Conservation (phyloP, 2,797 vertebrate species). For the Cirrhinus molitorella region DNA sequence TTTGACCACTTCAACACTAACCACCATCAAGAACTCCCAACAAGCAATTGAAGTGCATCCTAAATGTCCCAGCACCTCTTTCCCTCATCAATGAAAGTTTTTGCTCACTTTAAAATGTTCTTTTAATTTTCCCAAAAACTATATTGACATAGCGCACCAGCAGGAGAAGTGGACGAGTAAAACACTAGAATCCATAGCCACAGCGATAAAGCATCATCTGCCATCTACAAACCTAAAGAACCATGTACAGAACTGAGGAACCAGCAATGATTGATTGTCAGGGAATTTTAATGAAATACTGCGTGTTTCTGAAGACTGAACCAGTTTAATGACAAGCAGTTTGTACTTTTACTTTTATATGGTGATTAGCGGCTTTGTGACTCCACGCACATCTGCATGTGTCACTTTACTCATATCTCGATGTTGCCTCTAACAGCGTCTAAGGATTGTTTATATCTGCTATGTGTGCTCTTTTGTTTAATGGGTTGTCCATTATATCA, state of each 20-base stretch:
- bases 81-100: not conserved
- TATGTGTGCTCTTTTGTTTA: not conserved
- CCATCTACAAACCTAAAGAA: not conserved
- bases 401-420: slow-evolving; percentile 24
- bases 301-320: not conserved
- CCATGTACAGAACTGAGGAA: not conserved
- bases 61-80: slow-evolving; percentile 32
- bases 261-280: slow-evolving; percentile 20
- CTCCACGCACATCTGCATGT: slow-evolving; percentile 16
- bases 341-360: slow-evolving; percentile 1
- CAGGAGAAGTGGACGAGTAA: not conserved
- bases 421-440: slow-evolving; percentile 14
- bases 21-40: not conserved
- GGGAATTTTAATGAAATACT: not conserved
- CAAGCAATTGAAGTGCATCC: slow-evolving; percentile 12
- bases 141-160: slow-evolving; percentile 4
- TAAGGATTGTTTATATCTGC: not conserved
- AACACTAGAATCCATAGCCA: not conserved
- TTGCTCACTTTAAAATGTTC: not conserved
- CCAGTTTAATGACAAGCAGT: not conserved
- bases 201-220: not conserved
- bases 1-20: not conserved
- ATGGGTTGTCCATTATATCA: not conserved
- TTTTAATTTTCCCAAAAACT: not conserved
- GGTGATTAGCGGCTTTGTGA: not conserved